Conservation (phyloP, 2,888 invertebrate genomes). For the Caenorhabditis drosophilae region DNA sequence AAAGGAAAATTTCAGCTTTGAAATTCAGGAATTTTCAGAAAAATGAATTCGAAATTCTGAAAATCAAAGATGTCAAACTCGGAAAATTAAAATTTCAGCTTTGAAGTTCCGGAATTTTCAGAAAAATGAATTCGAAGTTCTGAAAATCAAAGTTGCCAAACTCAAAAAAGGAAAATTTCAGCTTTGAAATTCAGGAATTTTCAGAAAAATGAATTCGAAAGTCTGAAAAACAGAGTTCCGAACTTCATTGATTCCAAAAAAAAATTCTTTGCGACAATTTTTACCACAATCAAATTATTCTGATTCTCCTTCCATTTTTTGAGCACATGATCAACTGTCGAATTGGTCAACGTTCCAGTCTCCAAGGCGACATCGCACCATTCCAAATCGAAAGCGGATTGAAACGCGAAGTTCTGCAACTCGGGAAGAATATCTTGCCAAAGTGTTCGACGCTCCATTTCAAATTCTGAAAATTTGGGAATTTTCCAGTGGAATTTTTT, state of each 20-base stretch:
- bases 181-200: too few species aligned
- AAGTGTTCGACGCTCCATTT: constrained; percentile 55
- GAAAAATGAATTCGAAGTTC: too few species aligned
- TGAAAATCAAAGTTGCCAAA: too few species aligned
- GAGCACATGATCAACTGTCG: constrained; percentile 30
- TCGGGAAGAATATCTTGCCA: constrained; percentile 64
- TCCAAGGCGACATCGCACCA: constrained; percentile 48
- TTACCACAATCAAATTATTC: constrained; percentile 40
- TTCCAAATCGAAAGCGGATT: constrained; percentile 69
- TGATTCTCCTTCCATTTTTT: constrained; percentile 27
- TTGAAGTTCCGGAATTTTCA: too few species aligned
- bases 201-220: neutral
- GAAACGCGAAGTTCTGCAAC: constrained; percentile 68
- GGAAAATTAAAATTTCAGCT: too few species aligned
- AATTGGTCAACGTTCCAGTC: constrained; percentile 29
- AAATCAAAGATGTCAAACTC: too few species aligned
- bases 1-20: too few species aligned
- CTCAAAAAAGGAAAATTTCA: too few species aligned
- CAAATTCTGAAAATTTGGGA: constrained; percentile 66
- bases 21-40: too few species aligned
- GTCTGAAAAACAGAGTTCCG: neutral
- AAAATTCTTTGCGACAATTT: too few species aligned
- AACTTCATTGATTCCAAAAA: neutral
- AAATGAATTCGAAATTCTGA: too few species aligned
- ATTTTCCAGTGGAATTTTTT: too few species aligned